Conservation (phyloP, 2,797 vertebrate genomes). For the Sebastes melanostomus region DNA sequence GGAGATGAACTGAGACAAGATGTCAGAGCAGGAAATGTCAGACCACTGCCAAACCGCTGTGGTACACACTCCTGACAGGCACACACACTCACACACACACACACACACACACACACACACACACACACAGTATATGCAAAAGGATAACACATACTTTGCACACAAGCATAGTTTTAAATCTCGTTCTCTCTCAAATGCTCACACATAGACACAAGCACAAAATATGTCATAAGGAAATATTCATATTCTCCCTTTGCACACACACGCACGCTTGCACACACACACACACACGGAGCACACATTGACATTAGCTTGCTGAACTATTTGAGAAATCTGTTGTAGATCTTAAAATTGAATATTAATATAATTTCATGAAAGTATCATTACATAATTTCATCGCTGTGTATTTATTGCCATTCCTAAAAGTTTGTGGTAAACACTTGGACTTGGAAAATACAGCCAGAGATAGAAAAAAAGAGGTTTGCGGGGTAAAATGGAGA, state of each 20-base stretch:
- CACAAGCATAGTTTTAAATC: conserved; percentile 10
- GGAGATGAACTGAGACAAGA: conserved; percentile 84
- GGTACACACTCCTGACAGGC: conserved; percentile 68
- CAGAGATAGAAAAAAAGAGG: conserved; percentile 12
- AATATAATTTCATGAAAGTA: not conserved
- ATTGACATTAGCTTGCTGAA: no score
- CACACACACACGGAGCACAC: no score
- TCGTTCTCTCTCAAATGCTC: not conserved
- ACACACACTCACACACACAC: conserved; percentile 24
- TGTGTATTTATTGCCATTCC: not conserved
- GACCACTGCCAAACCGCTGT: conserved; percentile 74
- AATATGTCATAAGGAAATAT: not conserved
- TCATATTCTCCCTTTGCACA: not conserved
- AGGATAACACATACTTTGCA: conserved; percentile 18
- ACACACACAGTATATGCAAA: conserved; percentile 4
- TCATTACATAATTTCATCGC: not conserved
- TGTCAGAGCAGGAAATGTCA: conserved; percentile 82
- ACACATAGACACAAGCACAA: not conserved
- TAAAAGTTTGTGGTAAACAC: conserved; percentile 29
- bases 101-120: not conserved
- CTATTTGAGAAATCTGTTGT: not conserved
- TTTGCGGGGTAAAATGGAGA: conserved; percentile 20
- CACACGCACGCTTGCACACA: no score
- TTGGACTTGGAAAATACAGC: conserved; percentile 15
- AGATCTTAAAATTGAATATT: not conserved